Base-by-base conservation (phyloP, 2,888 invertebrate genomes). In the Dicyrtoma fusca region DNA sequence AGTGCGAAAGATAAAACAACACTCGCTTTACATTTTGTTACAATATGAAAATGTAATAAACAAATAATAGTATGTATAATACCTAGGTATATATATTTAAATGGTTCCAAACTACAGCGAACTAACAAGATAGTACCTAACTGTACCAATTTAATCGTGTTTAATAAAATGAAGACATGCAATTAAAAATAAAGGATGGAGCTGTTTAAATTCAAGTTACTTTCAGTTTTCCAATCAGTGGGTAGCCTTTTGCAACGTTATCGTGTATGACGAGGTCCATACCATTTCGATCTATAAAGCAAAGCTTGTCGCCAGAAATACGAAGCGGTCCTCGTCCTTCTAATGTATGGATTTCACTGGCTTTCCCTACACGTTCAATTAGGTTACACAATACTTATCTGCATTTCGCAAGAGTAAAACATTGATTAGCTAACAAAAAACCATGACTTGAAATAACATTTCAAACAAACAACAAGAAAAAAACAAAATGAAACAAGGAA, bases 241-340 rank as follows among this genome's bases (percentile, higher is more conserved):
- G 75, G 49, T 72, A 73, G 0, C 77, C 75, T 17, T 85, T 82
- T 10, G 84, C 84, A 51, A 85, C 84, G 62, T 87, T 70, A 21
- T 63, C 86, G 76, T 88, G 87, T 19, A 89, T 82, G 65, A 85
- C 82, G 74, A 89, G 84, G 73, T 85, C 86, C 78, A 86, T 87
- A 47, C 88, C 88, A 69, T 85, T 86, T 71, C 88, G 84, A 59
- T 86, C 86, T 1, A 85, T 82, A 47, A 88, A 83, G 34, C 82
- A 83, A 4, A 89, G 82, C 17, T 10, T 51, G 51, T 85, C 1
- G 84, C 82, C 74, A 25, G 70, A 64, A 26, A 82, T 86, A 85
- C 83, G 87, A 83, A 10, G 85, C 85, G 78, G 86, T 85, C 51
- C 86, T 84, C 13, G 86, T 86, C 78, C 85, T 11, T 70, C 70